These are phyloP conservation scores for Eucera pruinosa DNA, from an alignment of 2,888 invertebrate genomes.

Conservation along the genomic window DNA sequence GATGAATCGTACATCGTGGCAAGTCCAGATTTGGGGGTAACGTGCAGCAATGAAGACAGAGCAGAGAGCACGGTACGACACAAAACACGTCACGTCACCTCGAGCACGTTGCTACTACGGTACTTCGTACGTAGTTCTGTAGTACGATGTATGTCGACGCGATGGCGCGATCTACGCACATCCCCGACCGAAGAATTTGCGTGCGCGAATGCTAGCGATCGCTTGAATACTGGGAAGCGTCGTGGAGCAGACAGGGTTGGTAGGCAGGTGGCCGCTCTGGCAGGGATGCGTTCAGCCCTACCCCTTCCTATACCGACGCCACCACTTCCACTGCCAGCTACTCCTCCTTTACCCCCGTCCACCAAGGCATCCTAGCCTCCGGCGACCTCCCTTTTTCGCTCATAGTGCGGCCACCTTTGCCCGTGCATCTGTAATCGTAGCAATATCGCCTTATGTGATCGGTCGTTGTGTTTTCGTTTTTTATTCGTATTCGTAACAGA, in stretches of 20 bases:
- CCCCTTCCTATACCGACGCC: conserved; percentile 62
- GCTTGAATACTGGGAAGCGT: conserved; percentile 76
- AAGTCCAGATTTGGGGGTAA: background rate
- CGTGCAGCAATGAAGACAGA: background rate
- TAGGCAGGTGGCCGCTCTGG: conserved; percentile 74
- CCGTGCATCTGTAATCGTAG: conserved; percentile 10
- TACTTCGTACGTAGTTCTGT: conserved; percentile 30
- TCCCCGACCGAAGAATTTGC: conserved; percentile 61
- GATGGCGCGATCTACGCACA: conserved; percentile 64
- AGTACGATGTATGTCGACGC: conserved; percentile 50
- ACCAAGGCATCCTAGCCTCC: conserved; percentile 38
- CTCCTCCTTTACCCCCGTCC: conserved; percentile 9
- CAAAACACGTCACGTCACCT: conserved; percentile 41
- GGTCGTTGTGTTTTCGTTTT: background rate
- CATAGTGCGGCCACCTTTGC: conserved; percentile 19
- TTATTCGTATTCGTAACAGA: too few species aligned
- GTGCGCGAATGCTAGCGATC: conserved; percentile 69
- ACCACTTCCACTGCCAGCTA: conserved; percentile 23
- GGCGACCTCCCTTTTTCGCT: conserved; percentile 48
- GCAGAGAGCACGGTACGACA: background rate
- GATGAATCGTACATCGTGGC: background rate
- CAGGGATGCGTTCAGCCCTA: conserved; percentile 76
- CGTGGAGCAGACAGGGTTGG: conserved; percentile 70
- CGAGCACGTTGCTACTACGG: conserved; percentile 34
- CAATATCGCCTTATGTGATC: conserved; percentile 26